Percentiles rank a stretch among this genome's conserved stretches.
Evolutionary conservation across 1,140 invertebrate species (phyloP).

Genomic region (Aphis craccivora): DNA sequence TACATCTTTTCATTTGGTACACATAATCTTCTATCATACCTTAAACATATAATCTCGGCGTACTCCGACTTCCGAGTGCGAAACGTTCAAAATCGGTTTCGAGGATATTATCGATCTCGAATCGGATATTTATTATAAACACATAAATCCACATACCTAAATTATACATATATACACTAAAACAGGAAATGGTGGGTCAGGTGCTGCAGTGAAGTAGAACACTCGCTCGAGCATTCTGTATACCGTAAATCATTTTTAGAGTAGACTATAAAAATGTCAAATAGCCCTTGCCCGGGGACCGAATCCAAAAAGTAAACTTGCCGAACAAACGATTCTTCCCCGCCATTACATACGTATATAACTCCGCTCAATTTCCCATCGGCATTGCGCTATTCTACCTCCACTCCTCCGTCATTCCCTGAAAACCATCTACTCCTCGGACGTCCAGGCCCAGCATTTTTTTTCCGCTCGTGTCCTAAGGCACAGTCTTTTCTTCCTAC

Average conservation of each 20-base stretch:
- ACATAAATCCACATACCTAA: neutral
- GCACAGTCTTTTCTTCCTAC: neutral
- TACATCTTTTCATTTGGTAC: neutral
- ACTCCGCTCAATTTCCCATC: constrained; percentile 52
- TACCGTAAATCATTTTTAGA: constrained; percentile 55
- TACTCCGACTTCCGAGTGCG: neutral
- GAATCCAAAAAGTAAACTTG: constrained; percentile 54
- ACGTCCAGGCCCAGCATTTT: neutral
- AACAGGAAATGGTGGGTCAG: constrained; percentile 29
- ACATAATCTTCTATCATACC: neutral
- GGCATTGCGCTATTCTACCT: constrained; percentile 31
- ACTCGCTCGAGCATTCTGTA: constrained; percentile 1
- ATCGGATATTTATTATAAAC: constrained; percentile 35
- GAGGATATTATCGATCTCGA: constrained; percentile 36
- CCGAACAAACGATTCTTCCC: constrained; percentile 45
- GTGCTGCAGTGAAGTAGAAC: neutral
- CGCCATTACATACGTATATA: constrained; percentile 45
- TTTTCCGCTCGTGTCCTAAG: neutral
- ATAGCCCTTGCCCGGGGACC: constrained; percentile 48
- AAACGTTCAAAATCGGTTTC: neutral
- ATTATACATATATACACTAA: neutral
- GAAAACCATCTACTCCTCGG: neutral
- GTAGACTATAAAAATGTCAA: constrained; percentile 56
- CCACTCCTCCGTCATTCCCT: too few species aligned
- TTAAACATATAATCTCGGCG: neutral